A percentile compares a stretch with the other conserved stretches of the same genome.
These are phyloP conservation scores for Alouatta palliata DNA, from an alignment of 2,113 vertebrate species.

Conservation along the genomic window DNA sequence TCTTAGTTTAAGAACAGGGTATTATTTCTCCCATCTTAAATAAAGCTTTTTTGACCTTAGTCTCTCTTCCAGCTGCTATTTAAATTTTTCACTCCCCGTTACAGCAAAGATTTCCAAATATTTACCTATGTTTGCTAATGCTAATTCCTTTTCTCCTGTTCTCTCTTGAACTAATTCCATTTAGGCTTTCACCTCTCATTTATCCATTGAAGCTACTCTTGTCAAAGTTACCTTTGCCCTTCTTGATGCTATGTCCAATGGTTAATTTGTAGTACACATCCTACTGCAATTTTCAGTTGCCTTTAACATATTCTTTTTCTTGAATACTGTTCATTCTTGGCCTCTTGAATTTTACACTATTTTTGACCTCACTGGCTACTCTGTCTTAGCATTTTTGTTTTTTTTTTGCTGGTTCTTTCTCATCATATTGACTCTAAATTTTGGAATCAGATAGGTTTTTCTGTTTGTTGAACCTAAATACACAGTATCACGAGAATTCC, in stretches of 20 bases:
- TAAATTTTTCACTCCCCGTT: background rate
- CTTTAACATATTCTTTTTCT: background rate
- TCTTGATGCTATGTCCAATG: background rate
- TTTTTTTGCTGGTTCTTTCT: background rate
- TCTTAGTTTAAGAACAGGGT: background rate
- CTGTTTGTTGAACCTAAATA: background rate
- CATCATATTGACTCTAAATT: background rate
- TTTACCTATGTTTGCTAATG: background rate
- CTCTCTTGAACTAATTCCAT: background rate
- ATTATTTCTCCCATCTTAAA: background rate
- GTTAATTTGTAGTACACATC: background rate
- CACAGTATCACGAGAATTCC: background rate
- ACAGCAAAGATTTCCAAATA: conserved; percentile 7
- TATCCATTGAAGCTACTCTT: background rate
- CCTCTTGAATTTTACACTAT: background rate
- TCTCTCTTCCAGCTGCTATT: background rate
- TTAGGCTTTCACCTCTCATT: background rate
- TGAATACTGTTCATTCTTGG: background rate
- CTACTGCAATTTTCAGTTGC: background rate
- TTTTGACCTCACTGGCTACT: background rate
- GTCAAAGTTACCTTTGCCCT: background rate
- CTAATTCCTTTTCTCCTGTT: background rate
- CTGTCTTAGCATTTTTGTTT: background rate
- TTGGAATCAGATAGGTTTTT: background rate
- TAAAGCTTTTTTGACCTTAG: background rate